Evolutionary conservation across 2,113 vertebrate species (phyloP).

Genomic region (Scomber scombrus): DNA sequence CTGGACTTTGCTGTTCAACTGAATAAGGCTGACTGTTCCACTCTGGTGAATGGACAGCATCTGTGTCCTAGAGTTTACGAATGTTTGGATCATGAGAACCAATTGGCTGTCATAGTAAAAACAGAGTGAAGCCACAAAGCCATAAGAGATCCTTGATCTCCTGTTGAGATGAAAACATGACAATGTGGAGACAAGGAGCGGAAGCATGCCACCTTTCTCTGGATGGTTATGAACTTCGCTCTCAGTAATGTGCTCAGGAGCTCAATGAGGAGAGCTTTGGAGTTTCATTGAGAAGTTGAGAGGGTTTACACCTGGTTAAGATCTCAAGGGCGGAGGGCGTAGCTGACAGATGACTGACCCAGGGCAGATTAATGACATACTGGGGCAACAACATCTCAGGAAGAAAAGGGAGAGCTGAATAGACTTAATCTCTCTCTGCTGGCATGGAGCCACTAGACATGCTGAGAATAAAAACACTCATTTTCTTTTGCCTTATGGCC

Average conservation of each 20-base stretch:
- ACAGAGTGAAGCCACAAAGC: neutral
- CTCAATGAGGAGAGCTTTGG: neutral
- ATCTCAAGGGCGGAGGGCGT: neutral
- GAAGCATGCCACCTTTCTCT: neutral
- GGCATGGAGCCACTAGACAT: neutral
- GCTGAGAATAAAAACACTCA: neutral
- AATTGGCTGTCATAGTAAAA: neutral
- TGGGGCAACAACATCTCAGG: neutral
- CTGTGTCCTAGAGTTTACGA: no score
- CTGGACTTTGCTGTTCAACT: neutral
- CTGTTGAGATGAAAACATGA: constrained; percentile 19
- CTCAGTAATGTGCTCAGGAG: neutral
- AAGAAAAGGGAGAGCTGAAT: neutral
- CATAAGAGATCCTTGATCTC: neutral
- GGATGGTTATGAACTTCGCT: neutral
- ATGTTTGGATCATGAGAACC: no score
- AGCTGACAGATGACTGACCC: constrained; percentile 2
- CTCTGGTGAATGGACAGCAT: neutral
- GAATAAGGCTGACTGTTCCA: neutral
- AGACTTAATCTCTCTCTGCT: neutral
- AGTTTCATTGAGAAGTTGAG: neutral
- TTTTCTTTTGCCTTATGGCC: neutral
- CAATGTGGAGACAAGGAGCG: constrained; percentile 3
- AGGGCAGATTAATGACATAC: neutral
- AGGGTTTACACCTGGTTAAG: neutral